phyloP scores from a whole-genome alignment of 2,797 vertebrate genomes.

The Melanotaenia nigrans region DNA sequence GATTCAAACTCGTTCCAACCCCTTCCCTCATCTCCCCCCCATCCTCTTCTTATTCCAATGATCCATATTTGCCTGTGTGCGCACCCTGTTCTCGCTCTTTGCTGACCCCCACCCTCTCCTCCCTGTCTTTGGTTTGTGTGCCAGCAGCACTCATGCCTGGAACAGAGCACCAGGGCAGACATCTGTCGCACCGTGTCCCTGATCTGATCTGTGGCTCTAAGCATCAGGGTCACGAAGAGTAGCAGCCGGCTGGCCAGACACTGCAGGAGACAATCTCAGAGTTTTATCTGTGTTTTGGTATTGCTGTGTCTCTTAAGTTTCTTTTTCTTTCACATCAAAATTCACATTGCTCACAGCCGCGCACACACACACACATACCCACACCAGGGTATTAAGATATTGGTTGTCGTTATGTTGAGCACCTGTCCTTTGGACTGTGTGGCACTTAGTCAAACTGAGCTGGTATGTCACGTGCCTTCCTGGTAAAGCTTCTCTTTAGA shows the following conservation, averaged over 20 bases:
- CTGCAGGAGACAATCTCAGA: conserved; percentile 44
- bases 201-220: conserved; percentile 77
- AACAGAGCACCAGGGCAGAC: conserved; percentile 74
- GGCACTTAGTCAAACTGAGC: conserved; percentile 38
- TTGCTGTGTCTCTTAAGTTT: conserved; percentile 11
- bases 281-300: conserved; percentile 34
- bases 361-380: conserved; percentile 3
- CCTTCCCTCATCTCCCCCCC: conserved; percentile 4
- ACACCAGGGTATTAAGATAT: conserved; percentile 48
- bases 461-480: conserved; percentile 49
- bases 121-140: conserved; percentile 58
- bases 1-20: conserved; percentile 28
- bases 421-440: conserved; percentile 59
- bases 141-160: conserved; percentile 75
- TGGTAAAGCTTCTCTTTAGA: conserved; percentile 49
- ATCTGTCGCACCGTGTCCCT: conserved; percentile 79
- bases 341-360: conserved; percentile 31
- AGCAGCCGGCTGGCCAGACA: conserved; percentile 64
- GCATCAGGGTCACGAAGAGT: conserved; percentile 73
- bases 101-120: neutral
- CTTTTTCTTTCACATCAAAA: conserved; percentile 50
- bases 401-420: conserved; percentile 65
- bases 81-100: conserved; percentile 20
- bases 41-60: conserved; percentile 12
- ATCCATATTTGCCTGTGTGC: conserved; percentile 36